These are phyloP conservation scores for Sminthurinus signatus DNA, from an alignment of 1,140 invertebrate genomes.

Conservation along the genomic window DNA sequence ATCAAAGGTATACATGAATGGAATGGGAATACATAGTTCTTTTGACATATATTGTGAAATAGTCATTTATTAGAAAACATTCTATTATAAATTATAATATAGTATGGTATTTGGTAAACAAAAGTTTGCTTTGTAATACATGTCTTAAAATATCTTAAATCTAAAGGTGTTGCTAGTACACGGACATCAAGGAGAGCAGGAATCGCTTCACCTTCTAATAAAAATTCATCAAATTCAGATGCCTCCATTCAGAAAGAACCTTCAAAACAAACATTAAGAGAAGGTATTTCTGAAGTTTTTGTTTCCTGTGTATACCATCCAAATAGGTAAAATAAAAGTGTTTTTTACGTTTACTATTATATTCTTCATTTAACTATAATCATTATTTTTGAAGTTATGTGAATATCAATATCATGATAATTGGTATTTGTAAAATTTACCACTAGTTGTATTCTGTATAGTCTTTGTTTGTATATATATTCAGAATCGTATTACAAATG, in stretches of 20 bases:
- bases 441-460: not conserved
- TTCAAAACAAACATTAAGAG: constrained; percentile 11
- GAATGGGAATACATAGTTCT: too few species aligned
- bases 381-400: too few species aligned
- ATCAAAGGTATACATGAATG: constrained; percentile 19
- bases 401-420: not conserved
- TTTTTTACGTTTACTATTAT: too few species aligned
- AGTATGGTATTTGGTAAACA: too few species aligned
- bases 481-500: not conserved
- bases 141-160: too few species aligned
- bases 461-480: too few species aligned
- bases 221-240: too few species aligned
- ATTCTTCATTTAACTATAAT: too few species aligned
- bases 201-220: not conserved
- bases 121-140: too few species aligned
- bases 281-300: constrained; percentile 29
- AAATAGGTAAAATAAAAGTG: constrained; percentile 36
- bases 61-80: too few species aligned
- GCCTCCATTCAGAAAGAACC: constrained; percentile 1
- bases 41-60: too few species aligned
- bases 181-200: constrained; percentile 19
- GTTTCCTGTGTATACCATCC: constrained; percentile 39
- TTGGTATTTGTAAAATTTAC: not conserved
- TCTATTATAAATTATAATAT: too few species aligned
- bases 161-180: constrained; percentile 4